Conservation (phyloP, 1,140 invertebrate genomes). For the Phortica variegata region DNA sequence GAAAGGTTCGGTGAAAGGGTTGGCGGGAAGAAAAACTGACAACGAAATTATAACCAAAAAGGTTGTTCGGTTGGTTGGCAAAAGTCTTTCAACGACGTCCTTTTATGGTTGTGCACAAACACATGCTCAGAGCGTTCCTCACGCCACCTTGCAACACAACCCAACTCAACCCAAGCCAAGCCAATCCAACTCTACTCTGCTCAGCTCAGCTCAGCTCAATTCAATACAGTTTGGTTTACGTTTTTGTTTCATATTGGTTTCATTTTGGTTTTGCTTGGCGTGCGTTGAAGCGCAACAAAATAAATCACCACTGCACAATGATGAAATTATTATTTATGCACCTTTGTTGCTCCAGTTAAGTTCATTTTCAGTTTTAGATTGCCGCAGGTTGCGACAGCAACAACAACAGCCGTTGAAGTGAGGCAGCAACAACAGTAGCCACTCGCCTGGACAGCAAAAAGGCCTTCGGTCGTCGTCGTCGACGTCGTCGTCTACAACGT, state of each 20-base stretch:
- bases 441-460: too few species aligned
- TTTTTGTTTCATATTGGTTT: not conserved
- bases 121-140: too few species aligned
- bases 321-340: constrained; percentile 58
- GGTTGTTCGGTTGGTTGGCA: constrained; percentile 9
- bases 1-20: constrained; percentile 10
- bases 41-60: not conserved
- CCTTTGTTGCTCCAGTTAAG: constrained; percentile 39
- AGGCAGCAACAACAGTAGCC: too few species aligned
- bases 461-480: too few species aligned
- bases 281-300: constrained; percentile 17
- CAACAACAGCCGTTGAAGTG: not conserved
- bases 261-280: too few species aligned
- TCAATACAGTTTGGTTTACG: constrained; percentile 3
- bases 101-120: constrained; percentile 43
- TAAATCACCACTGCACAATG: constrained; percentile 54
- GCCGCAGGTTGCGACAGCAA: not conserved
- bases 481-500: too few species aligned
- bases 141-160: too few species aligned
- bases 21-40: not conserved
- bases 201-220: too few species aligned
- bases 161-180: too few species aligned
- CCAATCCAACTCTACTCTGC: too few species aligned
- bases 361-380: too few species aligned
- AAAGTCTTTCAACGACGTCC: constrained; percentile 32